Percentiles rank a stretch among this genome's conserved stretches.
phyloP scores from a whole-genome alignment of 2,113 vertebrate species.

The Sarotherodon lohbergeri region DNA sequence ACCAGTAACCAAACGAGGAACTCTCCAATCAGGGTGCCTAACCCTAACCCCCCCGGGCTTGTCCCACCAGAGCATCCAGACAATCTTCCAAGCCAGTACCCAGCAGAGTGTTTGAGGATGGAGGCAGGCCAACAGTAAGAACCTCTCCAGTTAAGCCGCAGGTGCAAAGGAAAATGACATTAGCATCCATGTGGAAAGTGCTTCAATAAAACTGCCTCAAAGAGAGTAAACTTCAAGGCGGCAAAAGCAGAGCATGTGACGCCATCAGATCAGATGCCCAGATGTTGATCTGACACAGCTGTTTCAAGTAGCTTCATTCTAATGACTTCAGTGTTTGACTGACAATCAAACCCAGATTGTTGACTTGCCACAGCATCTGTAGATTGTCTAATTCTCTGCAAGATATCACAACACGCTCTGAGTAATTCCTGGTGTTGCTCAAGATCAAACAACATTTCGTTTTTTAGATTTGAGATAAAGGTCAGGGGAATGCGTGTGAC shows the following conservation, averaged over 20 bases:
- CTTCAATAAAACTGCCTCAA: neutral
- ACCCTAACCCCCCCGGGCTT: neutral
- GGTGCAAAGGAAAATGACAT: neutral
- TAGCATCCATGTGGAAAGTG: neutral
- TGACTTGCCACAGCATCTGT: neutral
- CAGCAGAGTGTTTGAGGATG: neutral
- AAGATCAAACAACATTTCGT: neutral
- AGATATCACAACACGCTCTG: neutral
- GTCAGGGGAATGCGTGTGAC: neutral
- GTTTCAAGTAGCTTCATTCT: neutral
- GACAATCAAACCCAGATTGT: neutral
- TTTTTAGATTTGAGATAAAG: neutral
- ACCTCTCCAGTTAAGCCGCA: neutral
- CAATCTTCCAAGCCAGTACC: neutral
- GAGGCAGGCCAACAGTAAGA: neutral
- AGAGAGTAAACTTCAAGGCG: neutral
- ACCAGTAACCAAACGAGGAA: neutral
- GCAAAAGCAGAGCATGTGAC: neutral
- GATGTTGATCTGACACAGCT: constrained; percentile 24
- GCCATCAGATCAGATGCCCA: neutral
- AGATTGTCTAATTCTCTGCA: neutral
- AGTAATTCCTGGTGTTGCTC: neutral
- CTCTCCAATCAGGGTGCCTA: constrained; percentile 1
- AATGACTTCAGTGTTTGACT: neutral
- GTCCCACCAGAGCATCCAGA: neutral